Base-by-base conservation (phyloP, 92 coral and sea anemone genomes). In the Muricea muricata region DNA sequence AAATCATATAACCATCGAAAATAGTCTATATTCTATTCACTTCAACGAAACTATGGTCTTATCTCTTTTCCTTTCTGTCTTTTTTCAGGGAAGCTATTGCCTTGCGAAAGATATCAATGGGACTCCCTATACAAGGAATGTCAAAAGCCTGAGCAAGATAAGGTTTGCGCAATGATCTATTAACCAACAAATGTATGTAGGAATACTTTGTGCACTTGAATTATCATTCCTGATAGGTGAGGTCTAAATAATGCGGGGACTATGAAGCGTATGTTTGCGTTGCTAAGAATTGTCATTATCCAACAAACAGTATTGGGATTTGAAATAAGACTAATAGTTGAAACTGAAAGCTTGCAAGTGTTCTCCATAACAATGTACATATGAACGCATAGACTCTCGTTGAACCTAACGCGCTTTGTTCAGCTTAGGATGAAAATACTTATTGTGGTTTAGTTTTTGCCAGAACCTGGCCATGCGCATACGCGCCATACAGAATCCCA, bases 41-140 rank as follows among this genome's bases (percentile, higher is more conserved):
- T n/a, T n/a, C n/a, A n/a, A n/a, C n/a, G n/a, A n/a, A n/a, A n/a
- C n/a, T n/a, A 5, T 4, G 18, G 1, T 58, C 33, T 9, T 9
- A 30, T 28, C 30, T 29, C 46, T 29, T 0, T 13, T 66, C 40
- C 46, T 18, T 66, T 18, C 17, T 31, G 1, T 9, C 39, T 34
- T 34, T 3, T 21, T 70, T 41, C 12, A 75, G 80, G 88, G 98
- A 97, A 58, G 75, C 94, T 34, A 96, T 95, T 34, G 87, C 92
- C 47, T 68, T 95, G 72, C 88, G 97, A 78, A 95, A 95, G 85
- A 93, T 95, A 25, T 91, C 98, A 32, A 91, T 90, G 92, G 92
- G 97, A 67, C 92, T 91, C 83, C 82, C 87, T 46, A 88, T 86
- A 33, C 94, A 91, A 81, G 90, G 96, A 42, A 86, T 88, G 52